phyloP scores from a whole-genome alignment of 2,797 vertebrate species.

The Cygnus olor region DNA sequence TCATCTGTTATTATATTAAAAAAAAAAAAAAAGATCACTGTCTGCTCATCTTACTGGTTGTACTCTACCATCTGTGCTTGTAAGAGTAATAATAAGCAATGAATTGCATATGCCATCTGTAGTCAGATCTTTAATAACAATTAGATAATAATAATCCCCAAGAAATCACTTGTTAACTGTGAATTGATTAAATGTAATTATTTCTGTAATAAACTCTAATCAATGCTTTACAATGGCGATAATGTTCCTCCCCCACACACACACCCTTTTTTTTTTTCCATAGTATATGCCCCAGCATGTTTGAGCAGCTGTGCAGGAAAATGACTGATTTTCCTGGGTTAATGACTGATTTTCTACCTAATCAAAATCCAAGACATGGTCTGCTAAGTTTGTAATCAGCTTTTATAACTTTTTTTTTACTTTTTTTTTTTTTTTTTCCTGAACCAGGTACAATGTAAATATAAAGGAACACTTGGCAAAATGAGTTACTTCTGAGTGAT shows the following conservation, averaged over 20 bases:
- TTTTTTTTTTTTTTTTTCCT: neutral
- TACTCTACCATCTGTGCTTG: slow-evolving; percentile 76
- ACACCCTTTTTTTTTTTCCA: neutral
- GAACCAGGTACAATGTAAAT: neutral
- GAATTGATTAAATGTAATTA: slow-evolving; percentile 74
- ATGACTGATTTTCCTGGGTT: slow-evolving; percentile 55
- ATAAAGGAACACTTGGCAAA: neutral
- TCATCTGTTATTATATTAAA: slow-evolving; percentile 59
- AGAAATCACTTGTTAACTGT: slow-evolving; percentile 72
- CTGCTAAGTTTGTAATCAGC: slow-evolving; percentile 1
- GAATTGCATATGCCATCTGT: slow-evolving; percentile 74
- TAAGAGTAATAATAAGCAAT: slow-evolving; percentile 77
- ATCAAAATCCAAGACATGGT: slow-evolving; percentile 28
- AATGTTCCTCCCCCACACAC: neutral
- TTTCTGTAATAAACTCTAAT: slow-evolving; percentile 73
- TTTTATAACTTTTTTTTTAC: neutral
- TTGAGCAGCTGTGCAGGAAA: slow-evolving; percentile 54
- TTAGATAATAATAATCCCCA: slow-evolving; percentile 73
- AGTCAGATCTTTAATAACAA: slow-evolving; percentile 72
- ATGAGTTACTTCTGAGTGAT: neutral
- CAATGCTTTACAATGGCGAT: slow-evolving; percentile 71
- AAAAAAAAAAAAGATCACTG: slow-evolving; percentile 67
- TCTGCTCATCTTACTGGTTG: slow-evolving; percentile 65
- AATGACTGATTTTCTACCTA: slow-evolving; percentile 59
- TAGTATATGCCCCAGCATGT: slow-evolving; percentile 1